Percentiles rank a stretch among this genome's conserved stretches.
Conservation (phyloP, 64 coral and sea anemone species). For the Stichodactyla helianthus region DNA sequence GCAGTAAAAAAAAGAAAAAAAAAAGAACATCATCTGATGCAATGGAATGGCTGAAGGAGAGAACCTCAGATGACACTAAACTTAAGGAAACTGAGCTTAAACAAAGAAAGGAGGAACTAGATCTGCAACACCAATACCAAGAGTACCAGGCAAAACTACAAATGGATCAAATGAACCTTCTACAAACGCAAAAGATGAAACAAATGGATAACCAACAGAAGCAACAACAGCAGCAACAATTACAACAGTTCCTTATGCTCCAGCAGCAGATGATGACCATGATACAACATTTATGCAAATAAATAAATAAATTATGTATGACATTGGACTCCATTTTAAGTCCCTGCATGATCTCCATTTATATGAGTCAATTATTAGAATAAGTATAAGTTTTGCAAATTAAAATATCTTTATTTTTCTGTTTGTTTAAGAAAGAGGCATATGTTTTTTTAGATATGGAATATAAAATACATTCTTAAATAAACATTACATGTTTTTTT, state of each 20-base stretch:
- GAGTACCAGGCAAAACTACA: neutral
- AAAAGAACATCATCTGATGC: constrained; percentile 10
- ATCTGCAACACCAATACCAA: neutral
- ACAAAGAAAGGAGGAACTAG: neutral
- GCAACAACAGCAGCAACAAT: neutral
- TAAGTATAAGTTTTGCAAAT: neutral
- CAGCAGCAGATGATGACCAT: neutral
- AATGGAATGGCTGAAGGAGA: constrained; percentile 10
- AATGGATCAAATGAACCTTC: neutral
- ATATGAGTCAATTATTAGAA: neutral
- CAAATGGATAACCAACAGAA: neutral
- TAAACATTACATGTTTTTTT: neutral
- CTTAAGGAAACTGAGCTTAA: constrained; percentile 1
- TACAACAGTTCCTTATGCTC: neutral
- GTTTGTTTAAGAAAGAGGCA: neutral
- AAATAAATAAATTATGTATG: neutral
- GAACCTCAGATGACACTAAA: constrained; percentile 4
- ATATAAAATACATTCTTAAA: neutral
- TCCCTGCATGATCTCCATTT: too few relatives aligned
- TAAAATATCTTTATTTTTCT: neutral
- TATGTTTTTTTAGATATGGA: neutral
- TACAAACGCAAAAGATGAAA: neutral
- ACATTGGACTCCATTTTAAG: neutral
- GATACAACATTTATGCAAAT: neutral
- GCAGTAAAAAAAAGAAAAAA: constrained; percentile 7